A percentile compares a stretch with the other conserved stretches of the same genome.
These are phyloP conservation scores for Teleogryllus oceanicus DNA, from an alignment of 2,888 invertebrate genomes.

Conservation along the genomic window DNA sequence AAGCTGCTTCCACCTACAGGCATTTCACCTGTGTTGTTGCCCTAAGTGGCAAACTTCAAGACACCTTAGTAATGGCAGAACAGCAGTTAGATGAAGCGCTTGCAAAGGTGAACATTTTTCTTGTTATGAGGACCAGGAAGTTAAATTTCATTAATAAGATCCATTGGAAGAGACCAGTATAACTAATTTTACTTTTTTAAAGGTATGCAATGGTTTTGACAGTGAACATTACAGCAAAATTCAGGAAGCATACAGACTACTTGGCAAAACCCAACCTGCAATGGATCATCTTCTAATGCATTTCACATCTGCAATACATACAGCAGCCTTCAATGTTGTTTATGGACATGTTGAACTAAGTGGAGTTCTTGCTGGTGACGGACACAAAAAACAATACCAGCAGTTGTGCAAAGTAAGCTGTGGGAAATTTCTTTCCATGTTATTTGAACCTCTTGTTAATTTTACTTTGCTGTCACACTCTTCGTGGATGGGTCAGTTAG, in stretches of 20 bases:
- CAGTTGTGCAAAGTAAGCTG: conserved; percentile 11
- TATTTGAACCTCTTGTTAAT: no score
- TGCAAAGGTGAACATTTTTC: conserved; percentile 56
- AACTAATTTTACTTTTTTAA: conserved; percentile 30
- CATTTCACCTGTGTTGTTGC: conserved; percentile 91
- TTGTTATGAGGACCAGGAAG: conserved; percentile 35
- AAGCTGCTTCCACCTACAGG: conserved; percentile 76
- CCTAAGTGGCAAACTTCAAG: conserved; percentile 79
- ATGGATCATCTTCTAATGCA: conserved; percentile 95
- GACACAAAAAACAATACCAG: background rate
- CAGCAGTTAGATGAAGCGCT: conserved; percentile 85
- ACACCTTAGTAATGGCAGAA: conserved; percentile 86
- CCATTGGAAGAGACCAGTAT: background rate
- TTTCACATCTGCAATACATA: conserved; percentile 87
- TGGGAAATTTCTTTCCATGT: no score
- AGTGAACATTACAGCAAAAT: conserved; percentile 74
- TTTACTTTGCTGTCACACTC: no score
- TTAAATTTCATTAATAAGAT: background rate
- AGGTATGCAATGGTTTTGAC: conserved; percentile 70
- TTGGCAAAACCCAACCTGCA: conserved; percentile 88
- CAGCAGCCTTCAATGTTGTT: conserved; percentile 63
- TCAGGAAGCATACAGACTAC: conserved; percentile 79
- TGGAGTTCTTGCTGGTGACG: background rate
- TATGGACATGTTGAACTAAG: conserved; percentile 49
- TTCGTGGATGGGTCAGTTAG: no score